phyloP scores from a whole-genome alignment of 2,888 invertebrate species.

The Athrips mouffetella region DNA sequence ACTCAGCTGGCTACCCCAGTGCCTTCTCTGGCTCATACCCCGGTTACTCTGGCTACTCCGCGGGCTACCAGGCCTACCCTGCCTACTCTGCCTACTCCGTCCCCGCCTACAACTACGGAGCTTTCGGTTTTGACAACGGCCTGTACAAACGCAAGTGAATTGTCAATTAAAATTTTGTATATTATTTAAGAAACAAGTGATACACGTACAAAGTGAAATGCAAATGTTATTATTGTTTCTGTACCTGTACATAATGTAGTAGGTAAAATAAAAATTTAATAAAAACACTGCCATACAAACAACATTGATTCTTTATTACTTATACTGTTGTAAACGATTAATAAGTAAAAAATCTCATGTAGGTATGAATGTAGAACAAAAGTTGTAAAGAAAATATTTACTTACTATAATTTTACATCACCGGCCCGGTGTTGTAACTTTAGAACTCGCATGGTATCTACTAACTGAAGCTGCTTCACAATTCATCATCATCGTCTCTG shows the following conservation, averaged over 20 bases:
- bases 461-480: too few relatives aligned
- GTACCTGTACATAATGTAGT: background rate
- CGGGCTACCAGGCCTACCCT: constrained; percentile 16
- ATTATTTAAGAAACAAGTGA: background rate
- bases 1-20: background rate
- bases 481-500: too few relatives aligned
- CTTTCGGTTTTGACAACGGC: constrained; percentile 12
- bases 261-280: background rate
- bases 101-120: constrained; percentile 15
- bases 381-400: too few relatives aligned
- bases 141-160: constrained; percentile 10
- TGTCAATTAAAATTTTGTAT: background rate
- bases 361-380: too few relatives aligned
- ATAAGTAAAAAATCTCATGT: too few relatives aligned
- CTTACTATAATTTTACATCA: too few relatives aligned
- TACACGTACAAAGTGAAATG: background rate
- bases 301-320: background rate
- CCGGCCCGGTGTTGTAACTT: too few relatives aligned
- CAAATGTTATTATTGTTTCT: background rate
- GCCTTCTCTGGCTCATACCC: too few relatives aligned
- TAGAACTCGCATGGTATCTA: too few relatives aligned
- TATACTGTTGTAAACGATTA: too few relatives aligned
- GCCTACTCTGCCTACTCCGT: constrained; percentile 9
- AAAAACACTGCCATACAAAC: background rate
- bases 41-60: constrained; percentile 1